Base-by-base conservation (phyloP, 1,140 invertebrate species). In the Drosophila cardini region DNA sequence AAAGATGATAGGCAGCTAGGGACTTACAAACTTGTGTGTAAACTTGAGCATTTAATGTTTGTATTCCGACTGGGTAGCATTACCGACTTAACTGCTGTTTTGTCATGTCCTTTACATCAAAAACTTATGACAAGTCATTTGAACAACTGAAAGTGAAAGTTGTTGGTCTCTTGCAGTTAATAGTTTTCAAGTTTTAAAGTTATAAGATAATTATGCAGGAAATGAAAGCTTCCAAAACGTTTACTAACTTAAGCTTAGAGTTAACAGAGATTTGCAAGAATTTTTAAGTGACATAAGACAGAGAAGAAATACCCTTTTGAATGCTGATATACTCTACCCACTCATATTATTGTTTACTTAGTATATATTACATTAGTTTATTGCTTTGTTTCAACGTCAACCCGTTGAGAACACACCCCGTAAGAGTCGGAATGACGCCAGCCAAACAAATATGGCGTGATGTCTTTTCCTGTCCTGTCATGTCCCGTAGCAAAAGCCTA, bases 361-460 rank as follows among this genome's bases (percentile, higher is more conserved):
- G 43, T 4, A 16, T n/a, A 57, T n/a, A 18, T 64, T 48, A 72
- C 55, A 83, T 76, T 69, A 72, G 65, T 45, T 79, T 79, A 83
- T 83, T 76, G 68, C 48, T 55, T 63, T 63, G 43, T 21, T 61
- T 46, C 73, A 55, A 5, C 40, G 32, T 38, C 15, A 45, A 57
- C 7, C 43, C 11, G 11, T 32, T 62, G 16, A 13, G 34, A 46
- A 34, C 69, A 76, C 76, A 65, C 69, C 68, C 73, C 52, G 55
- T 60, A 58, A 18, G 48, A 40, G n/a, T 45, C 32, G 61, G 18
- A 72, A 69, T 85, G 81, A 78, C 78, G 82, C 65, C 81, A 80
- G 62, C 42, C n/a, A 13, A 30, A 21, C 52, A 34, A 30, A 2
- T 16, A 46, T 86, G 79, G 79, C 83, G 79, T 87, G 83, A 87